phyloP scores from a whole-genome alignment of 2,113 vertebrate species.

The Marmota monax region DNA sequence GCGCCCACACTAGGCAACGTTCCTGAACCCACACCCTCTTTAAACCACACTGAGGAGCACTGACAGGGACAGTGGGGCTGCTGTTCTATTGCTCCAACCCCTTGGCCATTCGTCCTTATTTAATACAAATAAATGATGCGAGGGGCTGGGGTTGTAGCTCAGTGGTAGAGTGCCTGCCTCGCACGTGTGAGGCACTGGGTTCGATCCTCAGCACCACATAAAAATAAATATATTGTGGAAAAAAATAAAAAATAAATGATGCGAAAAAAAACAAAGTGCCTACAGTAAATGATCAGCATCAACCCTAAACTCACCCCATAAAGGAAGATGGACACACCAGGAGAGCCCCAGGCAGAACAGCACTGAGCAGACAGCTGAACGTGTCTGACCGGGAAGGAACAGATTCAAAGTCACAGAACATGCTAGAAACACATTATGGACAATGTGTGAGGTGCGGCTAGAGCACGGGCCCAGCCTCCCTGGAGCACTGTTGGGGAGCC shows the following conservation, averaged over 20 bases:
- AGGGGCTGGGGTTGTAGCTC: too few species aligned
- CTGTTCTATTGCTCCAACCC: not conserved
- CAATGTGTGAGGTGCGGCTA: not conserved
- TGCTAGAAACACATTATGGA: not conserved
- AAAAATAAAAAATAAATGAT: not conserved
- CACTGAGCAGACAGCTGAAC: not conserved
- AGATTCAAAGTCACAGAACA: not conserved
- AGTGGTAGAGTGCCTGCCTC: too few species aligned
- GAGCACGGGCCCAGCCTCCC: too few species aligned
- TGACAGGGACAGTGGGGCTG: not conserved
- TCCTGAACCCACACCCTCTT: not conserved
- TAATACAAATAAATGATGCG: not conserved
- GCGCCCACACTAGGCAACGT: not conserved
- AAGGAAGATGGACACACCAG: not conserved
- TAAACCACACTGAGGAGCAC: not conserved
- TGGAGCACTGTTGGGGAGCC: too few species aligned
- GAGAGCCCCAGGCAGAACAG: not conserved
- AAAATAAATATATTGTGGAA: too few species aligned
- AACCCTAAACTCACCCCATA: not conserved
- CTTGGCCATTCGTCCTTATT: not conserved
- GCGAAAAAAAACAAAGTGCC: not conserved
- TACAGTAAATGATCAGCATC: not conserved
- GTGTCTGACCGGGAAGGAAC: not conserved
- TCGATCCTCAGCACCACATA: too few species aligned
- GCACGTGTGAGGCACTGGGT: too few species aligned